These are phyloP conservation scores for Strigamia transsilvanica DNA, from an alignment of 2,888 invertebrate species.

Conservation along the genomic window DNA sequence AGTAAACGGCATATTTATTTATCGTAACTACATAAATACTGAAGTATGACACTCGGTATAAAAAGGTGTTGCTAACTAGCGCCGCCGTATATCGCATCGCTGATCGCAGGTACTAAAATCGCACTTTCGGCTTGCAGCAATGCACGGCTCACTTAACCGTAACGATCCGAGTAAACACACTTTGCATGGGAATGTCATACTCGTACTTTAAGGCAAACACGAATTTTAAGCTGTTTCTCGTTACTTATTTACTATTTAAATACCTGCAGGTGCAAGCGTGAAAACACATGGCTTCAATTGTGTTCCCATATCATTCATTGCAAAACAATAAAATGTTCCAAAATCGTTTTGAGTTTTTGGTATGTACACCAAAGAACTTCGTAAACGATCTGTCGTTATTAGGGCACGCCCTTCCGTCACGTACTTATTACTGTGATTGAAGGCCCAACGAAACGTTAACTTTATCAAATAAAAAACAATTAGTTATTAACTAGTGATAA, in stretches of 20 bases:
- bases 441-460: conserved; percentile 60
- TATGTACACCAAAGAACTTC: conserved; percentile 17
- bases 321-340: conserved; percentile 43
- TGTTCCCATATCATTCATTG: conserved; percentile 41
- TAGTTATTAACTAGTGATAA: no score
- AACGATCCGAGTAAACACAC: no score
- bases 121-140: no score
- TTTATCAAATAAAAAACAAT: background rate
- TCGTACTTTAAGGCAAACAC: background rate
- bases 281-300: conserved; percentile 11
- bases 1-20: background rate
- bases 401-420: background rate
- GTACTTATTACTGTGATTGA: conserved; percentile 16
- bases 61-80: no score
- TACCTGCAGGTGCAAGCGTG: conserved; percentile 32
- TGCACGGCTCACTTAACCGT: no score
- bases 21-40: no score
- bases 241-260: background rate
- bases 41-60: no score
- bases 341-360: conserved; percentile 46
- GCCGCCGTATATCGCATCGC: no score
- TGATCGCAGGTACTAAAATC: no score
- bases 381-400: background rate
- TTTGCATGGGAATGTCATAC: no score
- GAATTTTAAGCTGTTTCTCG: background rate